Base-by-base conservation (phyloP, 2,888 invertebrate genomes). In the Zaprionus lineosus region DNA sequence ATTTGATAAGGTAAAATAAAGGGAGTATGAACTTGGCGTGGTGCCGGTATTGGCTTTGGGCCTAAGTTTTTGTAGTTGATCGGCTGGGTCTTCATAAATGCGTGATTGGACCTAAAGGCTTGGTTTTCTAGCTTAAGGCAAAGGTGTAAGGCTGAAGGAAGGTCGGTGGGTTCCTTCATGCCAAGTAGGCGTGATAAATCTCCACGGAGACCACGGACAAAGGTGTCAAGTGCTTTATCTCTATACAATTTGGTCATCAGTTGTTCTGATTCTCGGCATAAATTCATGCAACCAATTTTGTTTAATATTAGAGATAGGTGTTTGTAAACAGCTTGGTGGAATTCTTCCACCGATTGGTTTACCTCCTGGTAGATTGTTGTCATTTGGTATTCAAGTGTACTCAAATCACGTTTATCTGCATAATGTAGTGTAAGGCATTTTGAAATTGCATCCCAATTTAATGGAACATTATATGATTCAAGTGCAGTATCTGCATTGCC, bases 371-470 rank as follows among this genome's bases (percentile, higher is more conserved):
- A 7, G 8, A 51, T 34, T 2, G 41, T 28, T 8, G 34, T 26
- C 34, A 51, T 26, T 41, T 51, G 26, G n/a, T 51, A 41, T 12
- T 51, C 39, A 6, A 40, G 24, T 3, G 50, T 31, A 21, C 15
- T 28, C 9, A 50, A 1, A 12, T 50, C 39, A 0, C 39, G 39
- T 33, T 50, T 50, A 8, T 37, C 47, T 1, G 39, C 48, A 11
- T 37, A 37, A 6, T 48, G 48, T 2, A 48, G 1, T 0, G 37
- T 39, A 8, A 37, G 8, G 3, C 11, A 18, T 14, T 15, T 34
- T 3, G 24, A 44, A 4, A 34, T 34, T 0, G 26, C 46, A n/a
- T 9, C n/a, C 39, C 41, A 41, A 14, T 51, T 19, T 16, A 40
- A 1, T 2, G 31, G 11, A 2, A 51, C 36, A 31, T 51, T 41